These are phyloP conservation scores for Falco cherrug DNA, from an alignment of 2,797 vertebrate genomes.

Conservation along the genomic window DNA sequence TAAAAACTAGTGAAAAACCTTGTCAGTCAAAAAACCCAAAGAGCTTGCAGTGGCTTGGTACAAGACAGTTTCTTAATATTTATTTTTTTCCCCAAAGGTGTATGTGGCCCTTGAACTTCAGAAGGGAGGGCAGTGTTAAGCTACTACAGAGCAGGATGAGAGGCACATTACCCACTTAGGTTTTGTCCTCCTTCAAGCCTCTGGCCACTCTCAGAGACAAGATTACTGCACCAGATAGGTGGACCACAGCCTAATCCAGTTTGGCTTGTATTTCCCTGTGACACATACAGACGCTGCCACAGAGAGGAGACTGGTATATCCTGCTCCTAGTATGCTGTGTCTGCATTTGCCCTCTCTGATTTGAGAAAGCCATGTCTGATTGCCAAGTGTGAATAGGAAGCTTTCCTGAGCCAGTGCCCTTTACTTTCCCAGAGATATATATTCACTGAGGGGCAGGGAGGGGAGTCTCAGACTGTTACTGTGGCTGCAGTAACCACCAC, in stretches of 20 bases:
- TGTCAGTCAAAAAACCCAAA: neutral
- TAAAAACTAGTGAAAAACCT: neutral
- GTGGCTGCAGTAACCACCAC: neutral
- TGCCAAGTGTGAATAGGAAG: neutral
- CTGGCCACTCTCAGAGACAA: constrained; percentile 24
- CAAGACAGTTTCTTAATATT: neutral
- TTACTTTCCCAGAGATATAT: neutral
- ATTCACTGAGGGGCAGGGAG: neutral
- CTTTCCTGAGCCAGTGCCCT: neutral
- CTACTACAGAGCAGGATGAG: neutral
- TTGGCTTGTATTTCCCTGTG: constrained; percentile 11
- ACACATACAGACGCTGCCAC: constrained; percentile 22
- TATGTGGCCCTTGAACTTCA: neutral
- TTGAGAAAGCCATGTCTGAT: neutral
- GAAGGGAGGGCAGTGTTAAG: neutral
- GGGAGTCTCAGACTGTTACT: neutral
- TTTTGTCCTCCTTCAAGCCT: constrained; percentile 18
- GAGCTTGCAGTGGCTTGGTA: neutral
- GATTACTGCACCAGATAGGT: neutral
- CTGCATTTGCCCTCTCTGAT: neutral
- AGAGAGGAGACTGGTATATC: constrained; percentile 26
- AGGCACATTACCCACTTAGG: neutral
- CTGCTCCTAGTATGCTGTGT: neutral
- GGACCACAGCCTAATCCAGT: neutral
- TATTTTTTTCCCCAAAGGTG: neutral